Base-by-base conservation (phyloP, 2,888 invertebrate species). In the Thera britannica region DNA sequence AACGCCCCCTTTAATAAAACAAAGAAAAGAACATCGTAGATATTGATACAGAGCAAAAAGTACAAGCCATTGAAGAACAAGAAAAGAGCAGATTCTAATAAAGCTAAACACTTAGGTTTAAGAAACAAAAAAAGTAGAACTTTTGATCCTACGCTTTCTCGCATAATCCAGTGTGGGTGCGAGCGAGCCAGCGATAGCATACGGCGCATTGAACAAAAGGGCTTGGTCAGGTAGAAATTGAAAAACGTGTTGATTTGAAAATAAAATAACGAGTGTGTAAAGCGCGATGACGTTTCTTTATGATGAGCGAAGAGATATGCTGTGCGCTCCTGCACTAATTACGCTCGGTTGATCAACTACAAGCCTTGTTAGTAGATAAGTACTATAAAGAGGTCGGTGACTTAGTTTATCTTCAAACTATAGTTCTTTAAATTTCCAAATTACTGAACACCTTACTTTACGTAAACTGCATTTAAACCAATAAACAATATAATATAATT, bases 181-280 rank as follows among this genome's bases (percentile, higher is more conserved):
- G 74, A 74, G 62, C 62, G 72, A 73, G 81, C 76, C 44, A 75
- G 79, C 77, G 71, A 82, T 60, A 72, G 76, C 74, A 67, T 78
- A 77, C 79, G 62, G 69, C 75, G 72, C 75, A 78, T 73, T 75
- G 78, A 78, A 81, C 83, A 83, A 83, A 82, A 83, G 83, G 82
- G 77, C 75, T 75, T 79, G 79, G 79, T 78, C 76, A 78, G 75
- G 79, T 78, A 79, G 81, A 80, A 78, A 82, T 76, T 77, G 74
- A 79, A 78, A 77, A 75, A 74, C 74, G 75, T 75, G 75, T 72
- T 68, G 74, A 72, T 75, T 75, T 74, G 56, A 75, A 72, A 72
- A 73, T 73, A 69, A 74, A 74, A 71, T 70, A 67, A 68, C 65
- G 62, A 71, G 44, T 46, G 62, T 66, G 54, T 54, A 62, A 68